Base-by-base conservation (phyloP, 2,888 invertebrate species). In the Sphaerophoria rueppellii region DNA sequence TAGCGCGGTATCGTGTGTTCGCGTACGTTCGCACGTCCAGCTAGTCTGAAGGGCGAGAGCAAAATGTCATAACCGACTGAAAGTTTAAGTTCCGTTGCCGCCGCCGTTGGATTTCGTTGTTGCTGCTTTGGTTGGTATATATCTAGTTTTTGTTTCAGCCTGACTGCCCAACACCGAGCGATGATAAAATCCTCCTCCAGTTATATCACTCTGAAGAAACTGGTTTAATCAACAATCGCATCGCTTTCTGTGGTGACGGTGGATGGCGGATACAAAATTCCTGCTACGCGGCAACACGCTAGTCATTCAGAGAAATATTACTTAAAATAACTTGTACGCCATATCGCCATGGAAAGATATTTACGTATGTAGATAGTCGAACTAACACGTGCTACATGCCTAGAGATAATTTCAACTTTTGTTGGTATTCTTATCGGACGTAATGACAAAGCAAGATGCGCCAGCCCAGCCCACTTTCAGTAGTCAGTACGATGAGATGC, bases 251-350 rank as follows among this genome's bases (percentile, higher is more conserved):
- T 14, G 24, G 48, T 12, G 14, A 11, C 50, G 52, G 54, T 43
- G 14, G 35, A 73, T 34, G 43, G 43, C 46, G 3, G 11, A 61
- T 52, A 50, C 58, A 61, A 61, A 61, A 70, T 69, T 48, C 61
- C 54, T 78, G 77, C 70, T 65, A 82, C 78, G 82, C 82, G 74
- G 74, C 70, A 74, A 78, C 73, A 70, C 73, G 70, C 78, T 12
- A 14, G 52, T 16, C 78, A 74, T 78, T 78, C 35, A 63, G 16
- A 40, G 5, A 60, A 60, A 60, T 40, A 60, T 6, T 7, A 50
- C 9, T 5, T n/a, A 55, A 55, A 32, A 55, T 2, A 55, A 61
- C 6, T 61, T 0, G 14, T 4, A 54, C 34, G 35, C 35, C 34
- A 55, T 32, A 55, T 32, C 34, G n/a, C n/a, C 46, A 46, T 24